Percentiles rank a stretch among this genome's conserved stretches.
phyloP scores from a whole-genome alignment of 2,113 vertebrate genomes.

The Euleptes europaea region DNA sequence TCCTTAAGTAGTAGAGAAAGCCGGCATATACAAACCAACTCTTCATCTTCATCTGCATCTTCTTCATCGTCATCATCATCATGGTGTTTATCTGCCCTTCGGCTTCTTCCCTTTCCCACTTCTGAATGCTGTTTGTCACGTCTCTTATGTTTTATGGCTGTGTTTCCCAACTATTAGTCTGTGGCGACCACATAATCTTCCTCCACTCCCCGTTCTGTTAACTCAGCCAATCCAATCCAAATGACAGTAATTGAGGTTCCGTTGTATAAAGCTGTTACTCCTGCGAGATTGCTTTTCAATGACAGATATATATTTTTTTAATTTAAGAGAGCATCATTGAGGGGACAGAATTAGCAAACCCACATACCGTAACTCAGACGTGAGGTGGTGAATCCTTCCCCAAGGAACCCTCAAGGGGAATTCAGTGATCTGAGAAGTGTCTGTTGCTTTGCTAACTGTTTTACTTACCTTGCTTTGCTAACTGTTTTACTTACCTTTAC shows the following conservation, averaged over 20 bases:
- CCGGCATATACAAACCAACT: too few species aligned
- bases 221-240: neutral
- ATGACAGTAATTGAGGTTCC: neutral
- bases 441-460: neutral
- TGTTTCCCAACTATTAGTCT: neutral
- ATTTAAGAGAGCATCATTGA: neutral
- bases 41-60: too few species aligned
- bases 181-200: neutral
- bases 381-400: neutral
- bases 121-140: neutral
- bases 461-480: too few species aligned
- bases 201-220: neutral
- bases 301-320: constrained; percentile 24
- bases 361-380: neutral
- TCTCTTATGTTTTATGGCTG: neutral
- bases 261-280: neutral
- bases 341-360: constrained; percentile 5
- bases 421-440: neutral
- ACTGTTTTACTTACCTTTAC: too few species aligned
- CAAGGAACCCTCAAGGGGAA: neutral
- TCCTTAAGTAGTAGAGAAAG: too few species aligned
- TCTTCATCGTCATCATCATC: too few species aligned
- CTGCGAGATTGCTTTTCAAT: neutral
- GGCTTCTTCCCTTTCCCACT: neutral
- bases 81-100: neutral